phyloP scores from a whole-genome alignment of 1,140 invertebrate genomes.

The Cardiocondyla obscurior region DNA sequence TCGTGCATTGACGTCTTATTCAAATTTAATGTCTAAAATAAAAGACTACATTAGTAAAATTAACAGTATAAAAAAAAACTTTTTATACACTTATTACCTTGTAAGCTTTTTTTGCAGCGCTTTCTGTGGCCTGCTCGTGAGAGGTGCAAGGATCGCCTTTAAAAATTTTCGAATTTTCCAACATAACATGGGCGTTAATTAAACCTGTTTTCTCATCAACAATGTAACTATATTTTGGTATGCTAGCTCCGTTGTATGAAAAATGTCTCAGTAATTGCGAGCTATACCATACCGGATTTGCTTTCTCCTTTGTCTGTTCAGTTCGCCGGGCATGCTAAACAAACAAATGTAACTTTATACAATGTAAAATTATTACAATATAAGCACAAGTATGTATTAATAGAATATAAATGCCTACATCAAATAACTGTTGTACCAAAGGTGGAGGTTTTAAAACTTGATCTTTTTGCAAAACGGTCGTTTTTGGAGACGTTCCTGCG shows the following conservation, averaged over 20 bases:
- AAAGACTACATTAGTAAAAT: slow-evolving; percentile 29
- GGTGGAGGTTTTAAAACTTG: slow-evolving; percentile 73
- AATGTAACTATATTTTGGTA: slow-evolving; percentile 82
- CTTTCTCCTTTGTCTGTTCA: slow-evolving; percentile 64
- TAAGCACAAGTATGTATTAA: not conserved
- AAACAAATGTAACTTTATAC: slow-evolving; percentile 47
- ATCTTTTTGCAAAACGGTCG: slow-evolving; percentile 49
- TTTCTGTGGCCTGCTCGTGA: slow-evolving; percentile 81
- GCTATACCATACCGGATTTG: slow-evolving; percentile 70
- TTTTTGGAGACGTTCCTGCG: not conserved
- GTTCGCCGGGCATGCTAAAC: slow-evolving; percentile 77
- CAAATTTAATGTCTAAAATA: slow-evolving; percentile 68
- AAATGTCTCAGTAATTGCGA: slow-evolving; percentile 79
- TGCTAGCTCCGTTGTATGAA: slow-evolving; percentile 76
- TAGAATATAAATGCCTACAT: slow-evolving; percentile 71
- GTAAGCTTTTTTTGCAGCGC: slow-evolving; percentile 78
- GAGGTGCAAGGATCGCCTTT: slow-evolving; percentile 74
- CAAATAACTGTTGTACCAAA: slow-evolving; percentile 81
- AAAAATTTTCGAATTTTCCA: slow-evolving; percentile 78
- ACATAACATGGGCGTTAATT: slow-evolving; percentile 77
- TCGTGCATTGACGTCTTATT: slow-evolving; percentile 57
- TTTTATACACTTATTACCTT: slow-evolving; percentile 65
- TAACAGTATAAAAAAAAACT: not conserved
- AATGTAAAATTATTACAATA: not conserved
- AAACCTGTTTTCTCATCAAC: slow-evolving; percentile 69